A percentile compares a stretch with the other conserved stretches of the same genome.
These are phyloP conservation scores for Probosciger aterrimus DNA, from an alignment of 2,113 vertebrate genomes.

Conservation along the genomic window DNA sequence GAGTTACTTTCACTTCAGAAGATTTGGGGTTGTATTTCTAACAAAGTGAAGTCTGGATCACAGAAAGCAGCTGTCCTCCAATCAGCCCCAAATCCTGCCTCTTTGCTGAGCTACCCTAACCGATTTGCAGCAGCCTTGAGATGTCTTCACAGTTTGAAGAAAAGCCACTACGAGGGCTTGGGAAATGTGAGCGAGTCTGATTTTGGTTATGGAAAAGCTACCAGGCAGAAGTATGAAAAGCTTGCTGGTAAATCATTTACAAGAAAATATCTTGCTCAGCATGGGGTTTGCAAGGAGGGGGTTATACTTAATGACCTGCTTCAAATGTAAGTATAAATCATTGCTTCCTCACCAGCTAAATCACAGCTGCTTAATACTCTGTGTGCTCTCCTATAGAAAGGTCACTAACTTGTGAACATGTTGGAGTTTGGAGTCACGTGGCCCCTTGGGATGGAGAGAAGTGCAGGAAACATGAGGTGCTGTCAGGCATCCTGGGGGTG, in stretches of 20 bases:
- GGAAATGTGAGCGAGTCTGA: constrained; percentile 9
- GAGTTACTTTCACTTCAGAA: not conserved
- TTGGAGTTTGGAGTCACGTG: not conserved
- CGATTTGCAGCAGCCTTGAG: not conserved
- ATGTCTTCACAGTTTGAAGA: not conserved
- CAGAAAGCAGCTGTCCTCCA: not conserved
- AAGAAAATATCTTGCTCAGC: constrained; percentile 44
- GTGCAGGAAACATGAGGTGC: not conserved
- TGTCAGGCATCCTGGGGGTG: fast-evolving
- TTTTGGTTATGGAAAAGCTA: constrained; percentile 43
- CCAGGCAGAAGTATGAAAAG: not conserved
- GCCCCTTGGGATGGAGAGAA: not conserved
- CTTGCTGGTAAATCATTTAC: constrained; percentile 48
- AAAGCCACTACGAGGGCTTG: not conserved
- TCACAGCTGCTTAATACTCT: not conserved
- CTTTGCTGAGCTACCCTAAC: not conserved
- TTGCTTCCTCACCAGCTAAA: constrained; percentile 31
- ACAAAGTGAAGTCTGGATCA: not conserved
- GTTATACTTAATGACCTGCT: constrained; percentile 40
- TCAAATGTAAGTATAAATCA: constrained; percentile 53
- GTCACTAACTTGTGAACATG: not conserved
- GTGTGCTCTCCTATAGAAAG: not conserved
- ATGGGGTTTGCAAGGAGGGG: constrained; percentile 8
- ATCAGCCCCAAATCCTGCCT: not conserved
- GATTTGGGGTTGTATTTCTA: not conserved